These are phyloP conservation scores for Aurelia sp. DNA, from an alignment of 30 jellyfish, hydroid and myxozoan species.

Conservation along the genomic window DNA sequence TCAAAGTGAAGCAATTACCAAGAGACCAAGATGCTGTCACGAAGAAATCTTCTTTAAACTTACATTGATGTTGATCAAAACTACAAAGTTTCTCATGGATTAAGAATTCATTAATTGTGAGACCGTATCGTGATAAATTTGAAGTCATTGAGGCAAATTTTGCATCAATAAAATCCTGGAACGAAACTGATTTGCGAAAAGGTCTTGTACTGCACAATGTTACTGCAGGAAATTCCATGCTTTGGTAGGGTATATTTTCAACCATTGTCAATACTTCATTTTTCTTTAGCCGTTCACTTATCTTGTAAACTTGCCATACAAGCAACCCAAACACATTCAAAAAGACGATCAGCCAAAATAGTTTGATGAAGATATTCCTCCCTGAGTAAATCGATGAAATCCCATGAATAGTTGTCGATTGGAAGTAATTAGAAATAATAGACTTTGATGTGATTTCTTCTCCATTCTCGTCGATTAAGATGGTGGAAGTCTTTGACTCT, in stretches of 20 bases:
- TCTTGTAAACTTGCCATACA: not conserved
- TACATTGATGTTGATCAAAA: not conserved
- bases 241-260: not conserved
- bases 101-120: not conserved
- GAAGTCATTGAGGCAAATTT: too few relatives aligned
- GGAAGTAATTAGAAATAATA: not conserved
- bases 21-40: conserved; percentile 1
- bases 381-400: not conserved
- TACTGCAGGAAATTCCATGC: not conserved
- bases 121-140: not conserved
- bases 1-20: not conserved
- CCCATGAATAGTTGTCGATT: not conserved
- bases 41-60: not conserved
- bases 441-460: not conserved
- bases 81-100: not conserved
- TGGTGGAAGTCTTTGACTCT: too few relatives aligned
- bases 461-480: too few relatives aligned
- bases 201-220: not conserved
- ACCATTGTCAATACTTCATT: not conserved
- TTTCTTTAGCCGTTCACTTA: not conserved
- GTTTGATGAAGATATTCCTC: not conserved
- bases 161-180: too few relatives aligned
- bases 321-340: not conserved
- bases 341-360: not conserved
- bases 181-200: too few relatives aligned